Evolutionary conservation across 2,797 vertebrate genomes (phyloP), one percentile per base, ranked within the genome.

Genomic region (Lates japonicus): DNA sequence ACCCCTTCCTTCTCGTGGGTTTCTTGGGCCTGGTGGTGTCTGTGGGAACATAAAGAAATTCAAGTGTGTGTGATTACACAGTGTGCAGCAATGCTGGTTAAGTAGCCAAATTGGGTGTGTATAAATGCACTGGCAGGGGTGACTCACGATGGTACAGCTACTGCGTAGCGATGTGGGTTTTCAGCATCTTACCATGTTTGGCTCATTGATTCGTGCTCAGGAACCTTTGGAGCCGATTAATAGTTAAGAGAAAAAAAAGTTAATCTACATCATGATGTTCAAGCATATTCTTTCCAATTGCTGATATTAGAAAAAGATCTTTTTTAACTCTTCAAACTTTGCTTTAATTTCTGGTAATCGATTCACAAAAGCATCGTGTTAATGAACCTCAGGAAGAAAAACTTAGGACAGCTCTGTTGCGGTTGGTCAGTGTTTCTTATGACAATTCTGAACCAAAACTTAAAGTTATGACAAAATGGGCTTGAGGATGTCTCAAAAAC

Each of bases 131-230:
- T 4, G 35, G 10, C 8, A 29, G 7, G 20, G 17, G 35, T 14
- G 13, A 95, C 98, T 97, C 92, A 99, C 98, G 97, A n/a, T 72
- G 98, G 98, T 65, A 99, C 96, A 1, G 98, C 97, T 55, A 98
- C 98, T 0, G 97, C 97, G 1, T 98, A 98, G 46, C 96, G 97
- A 88, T 98, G 97, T 0, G 97, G 97, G 90, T 98, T 97, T 91
- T 99, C 98, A 0, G 97, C 95, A 70, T n/a, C n/a, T n/a, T n/a
- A 99, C 97, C 72, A 99, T 98, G 98, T 90, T 99, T 99, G 79
- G 96, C 84, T 99, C 97, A 46, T 97, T 98, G 84, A 98, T 95
- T 22, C 86, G 95, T 39, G 98, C 97, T 61, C 98, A 93, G 70
- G 97, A 98, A 83, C 98, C 98, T 99, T 91, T 5, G 2, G 41